Conservation (phyloP, 2,113 vertebrate species). For the Muscicapa adusta region DNA sequence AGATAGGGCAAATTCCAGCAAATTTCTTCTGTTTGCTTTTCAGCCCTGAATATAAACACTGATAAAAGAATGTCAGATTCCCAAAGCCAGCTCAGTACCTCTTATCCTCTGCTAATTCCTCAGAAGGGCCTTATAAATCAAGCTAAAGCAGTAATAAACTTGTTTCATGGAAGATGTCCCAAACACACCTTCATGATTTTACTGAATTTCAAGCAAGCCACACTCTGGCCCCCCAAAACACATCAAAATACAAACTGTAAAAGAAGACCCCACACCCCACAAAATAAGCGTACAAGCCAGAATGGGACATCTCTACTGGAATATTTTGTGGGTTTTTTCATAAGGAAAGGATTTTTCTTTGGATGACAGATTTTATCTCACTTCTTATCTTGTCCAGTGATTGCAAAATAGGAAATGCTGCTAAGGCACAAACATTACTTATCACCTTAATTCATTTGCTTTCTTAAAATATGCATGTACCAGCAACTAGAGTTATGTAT, state of each 20-base stretch:
- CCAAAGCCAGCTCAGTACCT: not conserved
- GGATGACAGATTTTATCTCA: not conserved
- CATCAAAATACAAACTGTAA: not conserved
- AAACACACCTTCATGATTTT: not conserved
- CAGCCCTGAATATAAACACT: not conserved
- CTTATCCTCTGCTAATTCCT: not conserved
- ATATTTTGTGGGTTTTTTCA: rapidly evolving
- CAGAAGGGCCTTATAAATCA: not conserved
- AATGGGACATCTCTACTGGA: not conserved
- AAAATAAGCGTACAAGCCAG: not conserved
- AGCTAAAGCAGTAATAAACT: not conserved
- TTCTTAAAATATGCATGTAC: not conserved
- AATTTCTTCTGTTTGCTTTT: not conserved
- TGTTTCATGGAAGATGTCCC: not conserved
- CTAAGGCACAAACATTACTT: not conserved
- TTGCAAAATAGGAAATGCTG: not conserved
- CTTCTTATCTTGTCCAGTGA: not conserved
- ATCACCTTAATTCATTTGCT: not conserved
- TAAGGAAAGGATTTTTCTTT: not conserved
- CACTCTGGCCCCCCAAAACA: rapidly evolving
- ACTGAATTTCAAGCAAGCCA: not conserved
- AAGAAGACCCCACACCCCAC: rapidly evolving
- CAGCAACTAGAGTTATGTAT: not conserved
- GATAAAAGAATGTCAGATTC: not conserved
- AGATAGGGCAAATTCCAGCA: not conserved